Base-by-base conservation (phyloP, 2,888 invertebrate species). In the Punctoribates punctum region DNA sequence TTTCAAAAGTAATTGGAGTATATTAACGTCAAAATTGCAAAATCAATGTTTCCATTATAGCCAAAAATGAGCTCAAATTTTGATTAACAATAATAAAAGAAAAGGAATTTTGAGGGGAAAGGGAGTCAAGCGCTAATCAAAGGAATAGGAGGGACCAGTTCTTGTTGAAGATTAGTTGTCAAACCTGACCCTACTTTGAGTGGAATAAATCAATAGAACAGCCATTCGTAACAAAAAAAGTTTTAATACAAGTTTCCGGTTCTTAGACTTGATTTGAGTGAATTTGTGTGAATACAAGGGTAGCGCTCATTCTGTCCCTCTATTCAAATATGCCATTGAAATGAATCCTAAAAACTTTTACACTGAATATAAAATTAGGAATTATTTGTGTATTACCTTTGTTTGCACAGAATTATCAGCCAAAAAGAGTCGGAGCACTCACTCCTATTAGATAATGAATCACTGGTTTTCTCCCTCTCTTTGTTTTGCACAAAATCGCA, bases 321-420 rank as follows among this genome's bases (percentile, higher is more conserved):
- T 48, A 60, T 60, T 60, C 25, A 60, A 60, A 57, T 57, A n/a
- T 23, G 23, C 23, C 4, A 6, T 51, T n/a, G 17, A n/a, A 51
- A 51, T 51, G n/a, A 51, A 25, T 20, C 11, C 23, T 5, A 60
- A 60, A 65, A 25, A 17, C 17, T 65, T 65, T 34, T 29, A 29
- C 65, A 65, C 15, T 65, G 65, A 65, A 65, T 65, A 5, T 25
- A 1, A 29, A 65, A 65, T 65, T 65, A 27, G 34, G 65, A 29
- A 65, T 65, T 65, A 57, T 25, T 65, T 29, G 23, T 17, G 29
- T 65, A 65, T 65, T 65, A 65, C 65, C 65, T 65, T 17, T 65
- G 25, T 65, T 29, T 65, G 65, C 65, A 65, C 29, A 11, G 15
- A 34, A 29, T 65, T 8, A 27, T 15, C 29, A 65, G 15, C 5